These are phyloP conservation scores for Drosophila equinoxialis DNA, from an alignment of 1,140 invertebrate genomes.

Conservation along the genomic window DNA sequence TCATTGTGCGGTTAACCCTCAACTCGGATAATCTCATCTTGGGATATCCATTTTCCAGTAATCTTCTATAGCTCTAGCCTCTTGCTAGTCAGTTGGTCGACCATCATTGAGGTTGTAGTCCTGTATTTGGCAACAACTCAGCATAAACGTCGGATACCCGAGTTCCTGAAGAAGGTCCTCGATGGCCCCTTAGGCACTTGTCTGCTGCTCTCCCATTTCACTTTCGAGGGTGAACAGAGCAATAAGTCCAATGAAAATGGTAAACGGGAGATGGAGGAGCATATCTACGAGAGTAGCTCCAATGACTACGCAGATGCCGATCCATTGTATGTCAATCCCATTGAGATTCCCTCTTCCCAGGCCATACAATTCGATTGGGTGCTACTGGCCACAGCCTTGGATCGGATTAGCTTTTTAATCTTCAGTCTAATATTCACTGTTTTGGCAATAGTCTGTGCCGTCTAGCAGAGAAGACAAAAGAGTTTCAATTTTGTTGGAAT, in stretches of 20 bases:
- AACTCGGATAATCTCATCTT: neutral
- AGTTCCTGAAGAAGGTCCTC: conserved; percentile 84
- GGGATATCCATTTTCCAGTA: conserved; percentile 54
- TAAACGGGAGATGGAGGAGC: conserved; percentile 65
- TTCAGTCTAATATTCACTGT: conserved; percentile 84
- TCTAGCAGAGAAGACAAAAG: conserved; percentile 53
- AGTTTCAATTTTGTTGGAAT: conserved; percentile 25
- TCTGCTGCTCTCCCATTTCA: conserved; percentile 83
- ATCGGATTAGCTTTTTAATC: conserved; percentile 85
- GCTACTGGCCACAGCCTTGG: conserved; percentile 85
- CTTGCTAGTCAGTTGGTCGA: conserved; percentile 86
- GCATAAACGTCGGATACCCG: conserved; percentile 84
- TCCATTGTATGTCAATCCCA: conserved; percentile 70
- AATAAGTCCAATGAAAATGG: conserved; percentile 38
- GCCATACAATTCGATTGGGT: conserved; percentile 86
- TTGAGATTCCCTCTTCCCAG: conserved; percentile 79
- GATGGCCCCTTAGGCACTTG: conserved; percentile 84
- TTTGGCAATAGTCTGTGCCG: conserved; percentile 84
- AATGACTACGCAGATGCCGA: conserved; percentile 76
- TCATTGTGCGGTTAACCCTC: neutral
- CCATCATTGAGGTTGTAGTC: conserved; percentile 86
- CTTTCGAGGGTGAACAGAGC: conserved; percentile 43
- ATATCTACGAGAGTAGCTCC: conserved; percentile 65
- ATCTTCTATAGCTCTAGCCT: conserved; percentile 85
- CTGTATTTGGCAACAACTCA: conserved; percentile 85